A percentile compares a stretch with the other conserved stretches of the same genome.
Evolutionary conservation across 2,888 invertebrate genomes (phyloP).

Genomic region (Acrobasis consociella): DNA sequence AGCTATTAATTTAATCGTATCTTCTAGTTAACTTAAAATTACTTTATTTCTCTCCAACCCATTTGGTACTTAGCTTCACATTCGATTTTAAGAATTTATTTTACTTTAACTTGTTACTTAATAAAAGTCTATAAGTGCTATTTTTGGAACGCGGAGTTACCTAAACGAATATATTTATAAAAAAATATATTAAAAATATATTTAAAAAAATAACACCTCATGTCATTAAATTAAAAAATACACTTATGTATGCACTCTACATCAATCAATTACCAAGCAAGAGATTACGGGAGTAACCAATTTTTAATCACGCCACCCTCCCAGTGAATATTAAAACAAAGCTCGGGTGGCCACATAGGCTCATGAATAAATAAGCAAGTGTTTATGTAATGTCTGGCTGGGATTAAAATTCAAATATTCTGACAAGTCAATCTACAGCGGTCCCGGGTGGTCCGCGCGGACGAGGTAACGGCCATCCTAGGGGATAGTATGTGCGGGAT

Average conservation of each 20-base stretch:
- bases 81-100: too few species aligned
- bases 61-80: too few species aligned
- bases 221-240: background rate
- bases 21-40: too few species aligned
- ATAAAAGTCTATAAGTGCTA: too few species aligned
- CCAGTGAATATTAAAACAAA: conserved; percentile 42
- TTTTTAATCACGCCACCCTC: conserved; percentile 26
- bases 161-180: too few species aligned
- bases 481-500: conserved; percentile 44
- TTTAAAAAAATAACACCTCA: too few species aligned
- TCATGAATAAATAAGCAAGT: conserved; percentile 78
- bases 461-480: conserved; percentile 38
- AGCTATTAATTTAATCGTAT: too few species aligned
- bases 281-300: background rate
- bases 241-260: background rate
- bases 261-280: conserved; percentile 8
- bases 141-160: too few species aligned
- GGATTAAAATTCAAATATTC: conserved; percentile 84
- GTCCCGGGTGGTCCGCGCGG: conserved; percentile 63
- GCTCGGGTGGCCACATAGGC: conserved; percentile 47
- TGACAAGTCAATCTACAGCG: conserved; percentile 81
- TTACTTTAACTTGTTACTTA: too few species aligned
- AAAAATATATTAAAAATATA: too few species aligned
- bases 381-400: conserved; percentile 68
- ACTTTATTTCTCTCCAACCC: too few species aligned